phyloP scores from a whole-genome alignment of 1,140 invertebrate species.

The Zaprionus taronus region DNA sequence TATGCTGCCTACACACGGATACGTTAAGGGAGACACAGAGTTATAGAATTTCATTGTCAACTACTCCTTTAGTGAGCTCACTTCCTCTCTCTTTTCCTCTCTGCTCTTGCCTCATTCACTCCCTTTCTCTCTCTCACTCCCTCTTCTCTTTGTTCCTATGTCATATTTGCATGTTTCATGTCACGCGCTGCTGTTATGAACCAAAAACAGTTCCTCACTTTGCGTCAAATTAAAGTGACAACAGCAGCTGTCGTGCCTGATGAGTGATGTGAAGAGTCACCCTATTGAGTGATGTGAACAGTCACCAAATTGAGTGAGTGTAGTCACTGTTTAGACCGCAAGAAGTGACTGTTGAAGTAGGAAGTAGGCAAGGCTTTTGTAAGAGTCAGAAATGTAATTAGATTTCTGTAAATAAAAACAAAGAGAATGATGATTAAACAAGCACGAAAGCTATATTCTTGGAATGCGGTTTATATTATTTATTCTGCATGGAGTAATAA shows the following conservation, averaged over 20 bases:
- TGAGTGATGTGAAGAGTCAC: slow-evolving; percentile 18
- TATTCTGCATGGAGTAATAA: no score
- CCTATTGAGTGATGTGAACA: not conserved
- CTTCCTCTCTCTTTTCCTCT: not conserved
- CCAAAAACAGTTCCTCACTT: slow-evolving; percentile 30
- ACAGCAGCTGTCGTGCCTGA: slow-evolving; percentile 41
- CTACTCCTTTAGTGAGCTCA: not conserved
- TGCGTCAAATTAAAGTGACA: slow-evolving; percentile 49
- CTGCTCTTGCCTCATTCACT: not conserved
- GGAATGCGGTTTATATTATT: no score
- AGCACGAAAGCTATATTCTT: no score
- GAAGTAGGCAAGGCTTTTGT: no score
- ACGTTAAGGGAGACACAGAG: not conserved
- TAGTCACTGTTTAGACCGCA: not conserved
- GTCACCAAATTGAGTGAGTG: not conserved
- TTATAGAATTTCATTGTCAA: slow-evolving; percentile 12
- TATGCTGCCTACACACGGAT: slow-evolving; percentile 23
- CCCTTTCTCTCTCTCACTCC: not conserved
- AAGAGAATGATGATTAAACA: no score
- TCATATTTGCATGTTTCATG: slow-evolving; percentile 51
- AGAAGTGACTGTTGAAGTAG: not conserved
- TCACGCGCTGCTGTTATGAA: slow-evolving; percentile 42
- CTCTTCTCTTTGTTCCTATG: not conserved
- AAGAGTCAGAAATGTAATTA: no score
- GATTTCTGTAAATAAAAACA: no score